phyloP scores from a whole-genome alignment of 2,113 vertebrate species.

The Neolamprologus modestus region DNA sequence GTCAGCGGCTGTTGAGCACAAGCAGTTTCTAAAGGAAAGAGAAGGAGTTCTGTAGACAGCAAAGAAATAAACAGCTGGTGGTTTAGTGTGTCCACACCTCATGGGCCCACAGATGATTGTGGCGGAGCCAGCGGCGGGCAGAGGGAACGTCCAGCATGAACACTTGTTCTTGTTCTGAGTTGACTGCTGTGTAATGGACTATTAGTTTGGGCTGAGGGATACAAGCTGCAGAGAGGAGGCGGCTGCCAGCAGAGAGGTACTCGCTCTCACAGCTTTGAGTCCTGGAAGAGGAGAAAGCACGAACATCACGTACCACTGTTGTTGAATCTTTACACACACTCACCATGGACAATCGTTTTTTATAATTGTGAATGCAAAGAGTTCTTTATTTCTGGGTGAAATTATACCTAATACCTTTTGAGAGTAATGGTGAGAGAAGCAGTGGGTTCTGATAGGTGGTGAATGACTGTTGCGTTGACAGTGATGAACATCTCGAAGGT shows the following conservation, averaged over 20 bases:
- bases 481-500: constrained; percentile 86
- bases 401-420: constrained; percentile 73
- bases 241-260: constrained; percentile 76
- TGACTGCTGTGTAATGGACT: constrained; percentile 79
- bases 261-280: constrained; percentile 56
- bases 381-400: background rate
- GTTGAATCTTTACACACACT: background rate
- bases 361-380: background rate
- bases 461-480: constrained; percentile 74
- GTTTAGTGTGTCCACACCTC: constrained; percentile 70
- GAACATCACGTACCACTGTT: background rate
- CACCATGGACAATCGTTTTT: background rate
- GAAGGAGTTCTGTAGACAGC: background rate
- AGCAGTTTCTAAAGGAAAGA: background rate
- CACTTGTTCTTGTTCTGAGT: constrained; percentile 79
- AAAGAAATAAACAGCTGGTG: background rate
- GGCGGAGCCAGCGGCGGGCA: constrained; percentile 80
- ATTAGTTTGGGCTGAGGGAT: constrained; percentile 82
- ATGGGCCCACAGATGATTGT: constrained; percentile 86
- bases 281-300: constrained; percentile 21
- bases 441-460: constrained; percentile 40
- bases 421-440: constrained; percentile 77
- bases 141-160: constrained; percentile 77
- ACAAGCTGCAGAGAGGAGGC: constrained; percentile 76
- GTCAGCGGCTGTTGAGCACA: background rate